These are phyloP conservation scores for Drosophila multiciliata DNA, from an alignment of 2,888 invertebrate genomes.

Conservation along the genomic window DNA sequence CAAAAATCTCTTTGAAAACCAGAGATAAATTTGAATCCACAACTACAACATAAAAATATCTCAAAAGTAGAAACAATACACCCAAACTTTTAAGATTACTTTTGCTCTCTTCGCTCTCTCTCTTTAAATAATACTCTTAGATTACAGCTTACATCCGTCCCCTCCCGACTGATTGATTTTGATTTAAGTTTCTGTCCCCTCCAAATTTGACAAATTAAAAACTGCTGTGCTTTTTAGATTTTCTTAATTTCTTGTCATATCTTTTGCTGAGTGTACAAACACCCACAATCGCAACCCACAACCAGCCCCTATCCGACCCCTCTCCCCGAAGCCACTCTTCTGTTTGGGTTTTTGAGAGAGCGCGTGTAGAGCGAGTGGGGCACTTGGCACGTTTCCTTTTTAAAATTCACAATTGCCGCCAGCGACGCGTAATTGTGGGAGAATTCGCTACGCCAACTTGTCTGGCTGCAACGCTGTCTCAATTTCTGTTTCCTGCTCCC, in stretches of 20 bases:
- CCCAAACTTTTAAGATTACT: too few relatives aligned
- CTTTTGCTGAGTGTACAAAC: slow-evolving; percentile 4
- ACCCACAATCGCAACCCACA: slow-evolving; percentile 1
- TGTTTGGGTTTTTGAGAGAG: not conserved
- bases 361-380: slow-evolving; percentile 33
- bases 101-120: too few relatives aligned
- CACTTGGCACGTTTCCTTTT: slow-evolving; percentile 82
- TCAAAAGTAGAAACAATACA: not conserved
- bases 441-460: slow-evolving; percentile 78
- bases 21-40: not conserved
- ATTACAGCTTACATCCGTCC: too few relatives aligned
- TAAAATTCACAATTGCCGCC: slow-evolving; percentile 83
- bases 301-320: slow-evolving; percentile 2
- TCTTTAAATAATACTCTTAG: not conserved
- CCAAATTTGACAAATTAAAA: not conserved
- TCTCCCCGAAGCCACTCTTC: not conserved
- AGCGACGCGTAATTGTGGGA: slow-evolving; percentile 79
- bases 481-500: slow-evolving; percentile 17
- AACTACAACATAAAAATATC: not conserved
- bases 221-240: not conserved
- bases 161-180: not conserved
- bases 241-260: not conserved
- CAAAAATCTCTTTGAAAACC: not conserved
- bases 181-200: not conserved
- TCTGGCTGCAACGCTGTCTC: slow-evolving; percentile 49